phyloP scores from a whole-genome alignment of 1,140 invertebrate species.

The Calliopsis andreniformis region DNA sequence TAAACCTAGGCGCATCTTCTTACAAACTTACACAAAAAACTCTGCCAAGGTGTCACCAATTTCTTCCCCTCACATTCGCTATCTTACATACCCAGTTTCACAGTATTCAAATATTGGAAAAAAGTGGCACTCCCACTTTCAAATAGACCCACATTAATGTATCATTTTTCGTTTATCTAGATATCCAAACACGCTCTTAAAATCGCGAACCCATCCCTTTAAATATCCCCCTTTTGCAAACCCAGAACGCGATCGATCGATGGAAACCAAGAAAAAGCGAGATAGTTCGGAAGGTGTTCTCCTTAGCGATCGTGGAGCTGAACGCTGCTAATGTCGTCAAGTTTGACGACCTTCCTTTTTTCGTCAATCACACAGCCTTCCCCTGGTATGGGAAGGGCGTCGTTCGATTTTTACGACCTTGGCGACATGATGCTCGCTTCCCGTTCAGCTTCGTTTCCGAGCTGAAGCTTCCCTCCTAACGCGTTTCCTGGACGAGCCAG shows the following conservation, averaged over 20 bases:
- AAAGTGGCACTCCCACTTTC: too few relatives aligned
- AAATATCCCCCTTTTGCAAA: not conserved
- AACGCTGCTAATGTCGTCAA: slow-evolving; percentile 16
- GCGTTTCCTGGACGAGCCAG: not conserved
- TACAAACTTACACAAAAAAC: too few relatives aligned
- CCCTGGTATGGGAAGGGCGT: too few relatives aligned
- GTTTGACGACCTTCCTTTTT: slow-evolving; percentile 44
- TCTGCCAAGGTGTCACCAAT: too few relatives aligned
- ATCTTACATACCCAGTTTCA: too few relatives aligned
- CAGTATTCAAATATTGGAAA: too few relatives aligned
- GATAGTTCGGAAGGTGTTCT: slow-evolving; percentile 17
- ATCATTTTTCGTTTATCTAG: too few relatives aligned
- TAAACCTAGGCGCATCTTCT: too few relatives aligned
- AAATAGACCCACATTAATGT: too few relatives aligned
- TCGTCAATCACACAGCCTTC: not conserved
- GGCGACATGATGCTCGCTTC: not conserved
- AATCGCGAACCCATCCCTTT: not conserved
- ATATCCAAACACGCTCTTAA: not conserved
- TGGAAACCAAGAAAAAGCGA: not conserved
- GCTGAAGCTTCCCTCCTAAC: not conserved
- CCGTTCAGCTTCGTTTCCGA: not conserved
- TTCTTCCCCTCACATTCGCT: too few relatives aligned
- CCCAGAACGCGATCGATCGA: not conserved
- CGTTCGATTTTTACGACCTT: slow-evolving; percentile 45
- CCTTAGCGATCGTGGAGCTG: slow-evolving; percentile 14